Conservation (phyloP, 2,113 vertebrate species). For the Zosterops hypoxanthus region DNA sequence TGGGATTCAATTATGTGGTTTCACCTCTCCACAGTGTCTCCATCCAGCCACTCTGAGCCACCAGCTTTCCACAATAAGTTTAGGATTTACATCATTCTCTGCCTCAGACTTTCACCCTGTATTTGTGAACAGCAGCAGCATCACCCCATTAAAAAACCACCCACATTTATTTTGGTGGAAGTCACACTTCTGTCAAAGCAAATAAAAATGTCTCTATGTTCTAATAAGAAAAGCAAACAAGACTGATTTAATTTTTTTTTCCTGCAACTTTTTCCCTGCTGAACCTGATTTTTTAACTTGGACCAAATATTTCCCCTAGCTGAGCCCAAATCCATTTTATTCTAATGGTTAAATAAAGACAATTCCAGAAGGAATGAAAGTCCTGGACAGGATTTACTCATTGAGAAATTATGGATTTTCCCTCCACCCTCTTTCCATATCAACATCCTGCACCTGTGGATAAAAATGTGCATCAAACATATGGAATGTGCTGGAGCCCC, state of each 20-base stretch:
- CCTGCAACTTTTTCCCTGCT: background rate
- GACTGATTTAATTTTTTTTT: too few species aligned
- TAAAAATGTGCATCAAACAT: background rate
- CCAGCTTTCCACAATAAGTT: background rate
- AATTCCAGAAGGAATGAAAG: background rate
- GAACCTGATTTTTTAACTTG: background rate
- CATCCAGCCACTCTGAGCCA: background rate
- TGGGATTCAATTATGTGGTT: background rate
- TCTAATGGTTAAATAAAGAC: background rate
- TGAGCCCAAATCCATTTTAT: background rate
- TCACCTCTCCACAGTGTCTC: too few species aligned
- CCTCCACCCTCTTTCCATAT: background rate
- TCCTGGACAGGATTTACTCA: background rate
- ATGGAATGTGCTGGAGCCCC: background rate
- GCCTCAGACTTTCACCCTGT: background rate
- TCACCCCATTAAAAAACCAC: background rate
- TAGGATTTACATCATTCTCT: background rate
- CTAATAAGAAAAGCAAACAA: background rate
- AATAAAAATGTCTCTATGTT: background rate
- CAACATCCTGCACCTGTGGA: background rate
- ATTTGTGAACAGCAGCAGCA: background rate
- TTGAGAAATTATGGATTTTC: background rate
- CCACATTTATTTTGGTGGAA: background rate
- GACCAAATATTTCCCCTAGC: background rate
- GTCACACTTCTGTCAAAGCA: too few species aligned